Evolutionary conservation across 2,888 invertebrate genomes (phyloP).

Genomic region (Dione vanillae): DNA sequence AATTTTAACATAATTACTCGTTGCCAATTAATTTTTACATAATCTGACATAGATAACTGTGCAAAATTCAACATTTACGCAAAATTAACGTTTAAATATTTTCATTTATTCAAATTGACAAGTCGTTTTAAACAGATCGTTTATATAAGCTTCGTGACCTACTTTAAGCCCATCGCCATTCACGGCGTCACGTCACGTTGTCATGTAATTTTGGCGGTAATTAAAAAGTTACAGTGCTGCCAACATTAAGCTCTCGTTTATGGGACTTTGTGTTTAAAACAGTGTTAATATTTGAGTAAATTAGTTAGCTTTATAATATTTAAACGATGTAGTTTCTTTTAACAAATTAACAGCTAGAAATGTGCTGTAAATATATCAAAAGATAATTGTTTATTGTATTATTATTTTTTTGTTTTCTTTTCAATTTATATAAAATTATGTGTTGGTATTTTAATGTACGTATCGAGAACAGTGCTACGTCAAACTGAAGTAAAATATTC

Average conservation of each 20-base stretch:
- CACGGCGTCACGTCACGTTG: slow-evolving; percentile 66
- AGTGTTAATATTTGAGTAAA: slow-evolving; percentile 17
- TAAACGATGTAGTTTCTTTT: no score
- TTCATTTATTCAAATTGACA: slow-evolving; percentile 2
- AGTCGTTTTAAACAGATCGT: slow-evolving; percentile 16
- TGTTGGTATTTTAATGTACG: no score
- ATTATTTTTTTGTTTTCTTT: no score
- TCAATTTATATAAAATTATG: no score
- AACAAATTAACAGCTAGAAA: no score
- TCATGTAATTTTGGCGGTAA: slow-evolving; percentile 79
- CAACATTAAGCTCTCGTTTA: slow-evolving; percentile 80
- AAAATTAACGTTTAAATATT: slow-evolving; percentile 2
- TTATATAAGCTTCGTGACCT: slow-evolving; percentile 30
- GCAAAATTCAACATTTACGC: background rate
- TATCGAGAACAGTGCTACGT: no score
- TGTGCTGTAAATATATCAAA: no score
- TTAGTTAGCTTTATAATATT: background rate
- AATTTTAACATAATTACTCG: no score
- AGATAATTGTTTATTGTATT: no score
- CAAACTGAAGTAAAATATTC: no score
- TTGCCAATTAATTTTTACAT: no score
- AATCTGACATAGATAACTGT: background rate
- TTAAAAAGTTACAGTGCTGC: slow-evolving; percentile 79
- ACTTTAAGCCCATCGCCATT: slow-evolving; percentile 64
- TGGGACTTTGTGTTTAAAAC: slow-evolving; percentile 45